These are phyloP conservation scores for Ormyrus labotus DNA, from an alignment of 2,888 invertebrate genomes.

Conservation along the genomic window DNA sequence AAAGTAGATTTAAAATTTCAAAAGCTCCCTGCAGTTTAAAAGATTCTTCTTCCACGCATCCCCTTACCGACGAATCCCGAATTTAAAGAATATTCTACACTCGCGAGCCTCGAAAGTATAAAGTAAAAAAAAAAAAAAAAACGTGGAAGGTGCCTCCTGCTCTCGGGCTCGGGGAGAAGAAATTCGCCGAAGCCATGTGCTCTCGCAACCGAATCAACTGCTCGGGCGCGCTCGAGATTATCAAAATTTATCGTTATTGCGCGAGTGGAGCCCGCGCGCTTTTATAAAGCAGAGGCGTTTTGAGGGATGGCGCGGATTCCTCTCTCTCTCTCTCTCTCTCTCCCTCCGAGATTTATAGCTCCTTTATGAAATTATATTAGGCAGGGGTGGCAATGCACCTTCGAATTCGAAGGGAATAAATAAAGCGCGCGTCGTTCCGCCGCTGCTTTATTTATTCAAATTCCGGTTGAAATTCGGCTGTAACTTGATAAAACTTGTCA, in stretches of 20 bases:
- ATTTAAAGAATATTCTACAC: too few relatives aligned
- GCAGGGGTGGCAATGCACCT: neutral
- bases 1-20: too few relatives aligned
- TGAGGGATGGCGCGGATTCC: slow-evolving; percentile 25
- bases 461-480: too few relatives aligned
- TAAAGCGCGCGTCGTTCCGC: too few relatives aligned
- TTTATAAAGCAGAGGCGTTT: slow-evolving; percentile 31
- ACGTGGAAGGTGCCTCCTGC: too few relatives aligned
- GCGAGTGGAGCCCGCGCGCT: slow-evolving; percentile 8
- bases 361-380: slow-evolving; percentile 49
- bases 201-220: neutral
- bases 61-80: too few relatives aligned
- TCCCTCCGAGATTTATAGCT: slow-evolving; percentile 25
- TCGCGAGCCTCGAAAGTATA: neutral
- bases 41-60: too few relatives aligned
- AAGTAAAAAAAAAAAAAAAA: neutral
- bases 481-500: too few relatives aligned
- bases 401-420: too few relatives aligned
- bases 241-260: slow-evolving; percentile 56
- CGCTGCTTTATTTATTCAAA: too few relatives aligned
- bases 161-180: neutral
- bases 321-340: neutral
- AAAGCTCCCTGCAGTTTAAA: too few relatives aligned
- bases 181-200: slow-evolving; percentile 37
- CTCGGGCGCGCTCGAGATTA: slow-evolving; percentile 22